Percentiles rank a stretch among this genome's conserved stretches.
Evolutionary conservation across 2,888 invertebrate genomes (phyloP).

Genomic region (Amphipyra tragopoginis): DNA sequence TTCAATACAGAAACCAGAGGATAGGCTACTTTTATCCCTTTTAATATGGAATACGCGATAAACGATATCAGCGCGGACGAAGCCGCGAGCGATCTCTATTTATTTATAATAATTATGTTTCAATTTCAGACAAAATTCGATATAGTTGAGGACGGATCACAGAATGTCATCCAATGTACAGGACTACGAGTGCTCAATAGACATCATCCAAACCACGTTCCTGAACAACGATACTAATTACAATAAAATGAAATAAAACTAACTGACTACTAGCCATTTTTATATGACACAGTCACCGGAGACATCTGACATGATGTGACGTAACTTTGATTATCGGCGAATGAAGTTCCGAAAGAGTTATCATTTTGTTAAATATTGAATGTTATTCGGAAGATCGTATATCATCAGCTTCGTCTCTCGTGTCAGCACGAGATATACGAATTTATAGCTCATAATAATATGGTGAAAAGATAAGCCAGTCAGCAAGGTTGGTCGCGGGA

Average conservation of each 20-base stretch:
- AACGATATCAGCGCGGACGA: too few relatives aligned
- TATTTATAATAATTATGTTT: neutral
- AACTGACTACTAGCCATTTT: neutral
- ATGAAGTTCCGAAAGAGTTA: neutral
- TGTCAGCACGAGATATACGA: too few relatives aligned
- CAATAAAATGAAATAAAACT: neutral
- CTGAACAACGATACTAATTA: conserved; percentile 7
- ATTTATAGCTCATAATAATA: too few relatives aligned
- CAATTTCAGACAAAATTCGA: conserved; percentile 84
- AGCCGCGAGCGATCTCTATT: too few relatives aligned
- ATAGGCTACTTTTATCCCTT: too few relatives aligned
- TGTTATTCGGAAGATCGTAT: neutral
- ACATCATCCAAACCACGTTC: conserved; percentile 34
- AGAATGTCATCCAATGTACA: conserved; percentile 82
- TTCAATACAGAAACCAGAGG: too few relatives aligned
- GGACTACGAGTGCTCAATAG: conserved; percentile 77
- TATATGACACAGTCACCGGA: too few relatives aligned
- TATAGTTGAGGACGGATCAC: conserved; percentile 71
- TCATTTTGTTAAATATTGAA: neutral
- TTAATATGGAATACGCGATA: too few relatives aligned
- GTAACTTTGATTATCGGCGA: neutral
- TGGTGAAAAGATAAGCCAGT: too few relatives aligned
- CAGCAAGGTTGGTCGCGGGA: too few relatives aligned
- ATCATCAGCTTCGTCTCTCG: neutral
- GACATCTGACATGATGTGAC: too few relatives aligned